Base-by-base conservation (phyloP, 2,797 vertebrate species). In the Rhinogobio ventralis region DNA sequence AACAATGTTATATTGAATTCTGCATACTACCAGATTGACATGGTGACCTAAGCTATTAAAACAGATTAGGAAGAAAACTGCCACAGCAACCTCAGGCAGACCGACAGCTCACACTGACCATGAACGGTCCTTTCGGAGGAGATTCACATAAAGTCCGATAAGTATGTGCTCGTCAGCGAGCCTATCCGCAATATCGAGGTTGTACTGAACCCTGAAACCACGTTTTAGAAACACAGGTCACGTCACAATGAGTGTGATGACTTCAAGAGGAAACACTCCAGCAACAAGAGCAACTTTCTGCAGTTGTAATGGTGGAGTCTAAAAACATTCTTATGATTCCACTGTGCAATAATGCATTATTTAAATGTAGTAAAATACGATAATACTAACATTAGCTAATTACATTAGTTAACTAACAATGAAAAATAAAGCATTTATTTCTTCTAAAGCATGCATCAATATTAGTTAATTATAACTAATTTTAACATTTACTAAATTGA, bases 91-190 rank as follows among this genome's bases (percentile, higher is more conserved):
- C 71, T 46, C 30, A 75, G 28, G 25, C 74, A 86, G 49, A 30
- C 39, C 7, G 49, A 49, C 68, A 69, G 66, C 49, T 86, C 76
- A 94, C 93, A 99, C 98, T 99, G 96, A 99, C 98, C 98, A 96
- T 96, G 95, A 91, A 88, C 96, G 96, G 93, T 92, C 96, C 96
- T 95, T 97, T 96, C 97, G 97, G 46, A 99, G 97, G 88, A 98
- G 96, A 94, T 95, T 98, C 96, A 97, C 97, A 97, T 99, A 99
- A 89, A 99, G 92, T 92, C 96, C 97, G 92, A 99, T 99, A 94
- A 99, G 97, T 92, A 97, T 96, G 95, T 99, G 98, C 97, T 99
- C 98, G 93, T 99, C 98, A 86, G 97, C 96, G 91, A 99, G 96
- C 95, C 98, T 99, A 96, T 99, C 96, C 89, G 98, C 98, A 94